Evolutionary conservation across 2,797 vertebrate species (phyloP).

Genomic region (Myotis pilosus): DNA sequence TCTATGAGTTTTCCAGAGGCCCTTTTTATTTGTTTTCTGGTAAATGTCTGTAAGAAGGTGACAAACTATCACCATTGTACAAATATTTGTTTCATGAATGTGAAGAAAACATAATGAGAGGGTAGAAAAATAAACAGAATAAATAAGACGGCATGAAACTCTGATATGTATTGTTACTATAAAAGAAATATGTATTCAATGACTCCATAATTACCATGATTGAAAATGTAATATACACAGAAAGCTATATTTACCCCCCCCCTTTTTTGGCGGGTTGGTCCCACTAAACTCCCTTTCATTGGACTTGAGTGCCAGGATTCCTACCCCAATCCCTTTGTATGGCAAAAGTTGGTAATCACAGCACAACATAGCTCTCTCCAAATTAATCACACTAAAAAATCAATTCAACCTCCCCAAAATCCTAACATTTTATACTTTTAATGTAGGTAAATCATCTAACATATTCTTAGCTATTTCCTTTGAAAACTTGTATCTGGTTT

Average conservation of each 20-base stretch:
- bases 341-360: not conserved
- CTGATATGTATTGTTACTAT: not conserved
- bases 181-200: slow-evolving; percentile 7
- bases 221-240: slow-evolving; percentile 34
- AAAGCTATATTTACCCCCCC: not conserved
- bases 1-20: slow-evolving; percentile 1
- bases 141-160: slow-evolving; percentile 45
- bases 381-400: not conserved
- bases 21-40: slow-evolving; percentile 25
- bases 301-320: not conserved
- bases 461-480: not conserved
- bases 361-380: not conserved
- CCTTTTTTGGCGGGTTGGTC: not conserved
- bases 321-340: not conserved
- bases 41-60: slow-evolving; percentile 27
- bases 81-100: slow-evolving; percentile 41
- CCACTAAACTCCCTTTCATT: not conserved
- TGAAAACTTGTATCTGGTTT: not conserved
- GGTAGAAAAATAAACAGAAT: not conserved
- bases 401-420: not conserved
- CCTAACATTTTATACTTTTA: not conserved
- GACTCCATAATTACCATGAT: not conserved
- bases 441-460: not conserved
- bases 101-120: slow-evolving; percentile 21
- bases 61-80: not conserved